Evolutionary conservation across 2,797 vertebrate species (phyloP).

Genomic region (Zalophus californianus): DNA sequence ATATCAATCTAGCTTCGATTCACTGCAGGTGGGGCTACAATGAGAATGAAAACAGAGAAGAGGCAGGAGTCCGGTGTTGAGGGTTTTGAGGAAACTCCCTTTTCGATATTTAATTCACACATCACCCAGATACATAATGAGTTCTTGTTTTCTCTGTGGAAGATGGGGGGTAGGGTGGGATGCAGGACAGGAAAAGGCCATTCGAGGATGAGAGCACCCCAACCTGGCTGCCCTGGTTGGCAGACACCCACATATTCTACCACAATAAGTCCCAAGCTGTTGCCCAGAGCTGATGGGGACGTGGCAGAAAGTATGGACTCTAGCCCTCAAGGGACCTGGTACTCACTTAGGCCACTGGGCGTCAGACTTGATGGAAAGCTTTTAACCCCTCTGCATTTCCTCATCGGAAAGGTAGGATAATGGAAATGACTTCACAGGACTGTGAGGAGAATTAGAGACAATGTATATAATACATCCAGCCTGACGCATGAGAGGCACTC

Average conservation of each 20-base stretch:
- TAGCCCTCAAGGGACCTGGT: not conserved
- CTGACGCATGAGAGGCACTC: not conserved
- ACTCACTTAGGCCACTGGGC: too few relatives aligned
- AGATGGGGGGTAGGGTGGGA: too few relatives aligned
- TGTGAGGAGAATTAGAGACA: not conserved
- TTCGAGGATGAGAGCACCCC: too few relatives aligned
- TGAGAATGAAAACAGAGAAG: not conserved
- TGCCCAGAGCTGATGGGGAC: accelerated
- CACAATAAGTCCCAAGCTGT: accelerated
- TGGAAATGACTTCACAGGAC: not conserved
- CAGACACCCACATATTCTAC: accelerated
- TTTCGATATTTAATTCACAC: accelerated
- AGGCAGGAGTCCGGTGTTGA: accelerated
- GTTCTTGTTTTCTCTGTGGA: not conserved
- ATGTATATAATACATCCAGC: accelerated
- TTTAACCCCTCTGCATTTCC: not conserved
- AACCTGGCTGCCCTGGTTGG: too few relatives aligned
- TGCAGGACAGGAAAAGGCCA: accelerated
- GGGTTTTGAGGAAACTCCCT: too few relatives aligned
- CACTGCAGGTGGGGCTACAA: too few relatives aligned
- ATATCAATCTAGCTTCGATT: not conserved
- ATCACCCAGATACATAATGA: too few relatives aligned
- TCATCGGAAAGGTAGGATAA: not conserved
- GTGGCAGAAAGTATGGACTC: accelerated
- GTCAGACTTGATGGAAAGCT: not conserved